Percentiles rank a stretch among this genome's conserved stretches.
Conservation (phyloP, 2,888 invertebrate species). For the Brenthis ino region DNA sequence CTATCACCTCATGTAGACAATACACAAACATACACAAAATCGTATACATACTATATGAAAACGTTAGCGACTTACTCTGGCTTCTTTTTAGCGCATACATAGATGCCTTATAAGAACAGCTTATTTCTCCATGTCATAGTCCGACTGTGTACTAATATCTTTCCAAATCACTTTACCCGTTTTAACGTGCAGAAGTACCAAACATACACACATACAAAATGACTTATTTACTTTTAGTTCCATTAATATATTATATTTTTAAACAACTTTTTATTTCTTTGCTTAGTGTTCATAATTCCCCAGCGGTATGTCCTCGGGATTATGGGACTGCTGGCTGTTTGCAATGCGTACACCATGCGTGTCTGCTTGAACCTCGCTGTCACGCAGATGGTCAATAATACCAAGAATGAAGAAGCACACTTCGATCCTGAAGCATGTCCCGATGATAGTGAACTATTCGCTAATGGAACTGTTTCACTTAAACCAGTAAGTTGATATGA, state of each 20-base stretch:
- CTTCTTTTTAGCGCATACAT: no score
- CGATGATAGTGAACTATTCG: constrained; percentile 60
- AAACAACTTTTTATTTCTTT: constrained; percentile 51
- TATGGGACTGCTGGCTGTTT: constrained; percentile 89
- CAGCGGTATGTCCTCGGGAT: constrained; percentile 87
- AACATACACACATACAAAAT: no score
- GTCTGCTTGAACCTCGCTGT: constrained; percentile 87
- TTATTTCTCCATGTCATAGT: no score
- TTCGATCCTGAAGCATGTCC: constrained; percentile 70
- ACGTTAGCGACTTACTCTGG: no score
- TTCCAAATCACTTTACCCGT: no score
- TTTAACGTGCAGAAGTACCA: no score
- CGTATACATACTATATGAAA: no score
- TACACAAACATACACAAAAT: no score
- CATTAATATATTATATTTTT: not conserved
- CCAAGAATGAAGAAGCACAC: constrained; percentile 59
- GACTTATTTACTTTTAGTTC: no score
- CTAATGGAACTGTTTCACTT: constrained; percentile 62
- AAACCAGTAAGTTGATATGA: constrained; percentile 59
- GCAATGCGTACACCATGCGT: constrained; percentile 90
- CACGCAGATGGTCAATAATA: constrained; percentile 84
- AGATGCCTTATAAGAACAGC: no score
- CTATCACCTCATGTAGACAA: no score
- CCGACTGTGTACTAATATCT: no score
- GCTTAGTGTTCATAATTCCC: constrained; percentile 83